Base-by-base conservation (phyloP, 2,797 vertebrate genomes). In the Moxostoma hubbsi region DNA sequence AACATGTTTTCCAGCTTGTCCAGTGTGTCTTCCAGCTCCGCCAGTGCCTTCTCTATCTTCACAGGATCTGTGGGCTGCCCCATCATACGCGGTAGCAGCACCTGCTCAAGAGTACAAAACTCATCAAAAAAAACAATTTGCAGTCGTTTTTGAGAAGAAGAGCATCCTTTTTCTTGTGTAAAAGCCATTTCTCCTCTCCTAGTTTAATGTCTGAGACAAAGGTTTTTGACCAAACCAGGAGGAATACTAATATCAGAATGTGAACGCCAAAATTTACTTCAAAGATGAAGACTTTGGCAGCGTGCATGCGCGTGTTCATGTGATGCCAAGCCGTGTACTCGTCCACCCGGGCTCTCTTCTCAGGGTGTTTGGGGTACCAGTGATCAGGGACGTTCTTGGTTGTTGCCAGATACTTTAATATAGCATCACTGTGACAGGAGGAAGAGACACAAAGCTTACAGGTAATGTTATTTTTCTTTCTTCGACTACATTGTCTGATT, bases 281-380 rank as follows among this genome's bases (percentile, higher is more conserved):
- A 53, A 87, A 81, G 0, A 92, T 51, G 45, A 94, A 94, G 12
- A 94, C 90, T 71, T 79, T 91, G 4, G 93, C 83, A 0, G 91
- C 74, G 1, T 92, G 90, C 0, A 85, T 80, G 0, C 92, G 87
- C 1, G 89, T 94, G 90, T 94, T 87, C 12, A 2, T 87, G 50
- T 94, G 93, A 74, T 94, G 94, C 93, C 93, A 94, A 11, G 94
- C 91, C 0, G 85, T 90, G 88, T 94, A 94, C 63, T 94, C 93
- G 1, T 94, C 92, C 61, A 94, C 92, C 43, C 86, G 78, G 5
- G 92, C 93, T 66, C 91, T 86, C 50, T 82, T 86, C 82, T 91
- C 83, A 0, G 87, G 86, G 51, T 93, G 86, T 49, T 59, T 71
- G 65, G 94, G 94, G 87, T 94, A 94, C 94, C 94, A 94, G 90